phyloP scores from a whole-genome alignment of 2,797 vertebrate species.

The Adrianichthys oophorus region DNA sequence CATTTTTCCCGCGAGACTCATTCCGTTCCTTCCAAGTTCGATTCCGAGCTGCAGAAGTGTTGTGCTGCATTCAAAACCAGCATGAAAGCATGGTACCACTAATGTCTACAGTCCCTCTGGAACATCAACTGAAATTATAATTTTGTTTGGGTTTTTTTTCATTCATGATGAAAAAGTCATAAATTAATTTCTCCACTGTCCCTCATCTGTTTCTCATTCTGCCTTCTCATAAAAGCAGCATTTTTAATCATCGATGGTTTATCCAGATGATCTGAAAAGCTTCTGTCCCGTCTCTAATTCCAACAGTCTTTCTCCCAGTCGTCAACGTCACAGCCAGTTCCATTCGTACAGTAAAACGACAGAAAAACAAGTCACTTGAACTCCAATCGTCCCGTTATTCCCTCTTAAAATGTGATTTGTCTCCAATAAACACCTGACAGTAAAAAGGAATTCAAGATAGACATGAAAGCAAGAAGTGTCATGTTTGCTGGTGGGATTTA shows the following conservation, averaged over 20 bases:
- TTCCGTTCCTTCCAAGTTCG: slow-evolving; percentile 5
- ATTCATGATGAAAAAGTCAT: too few species aligned
- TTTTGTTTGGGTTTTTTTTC: not conserved
- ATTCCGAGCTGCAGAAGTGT: slow-evolving; percentile 10
- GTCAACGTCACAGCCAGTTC: slow-evolving; percentile 12
- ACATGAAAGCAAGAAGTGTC: not conserved
- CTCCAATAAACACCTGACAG: slow-evolving; percentile 20
- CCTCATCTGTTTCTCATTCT: not conserved
- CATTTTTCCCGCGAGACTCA: slow-evolving; percentile 15
- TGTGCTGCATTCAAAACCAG: slow-evolving; percentile 1
- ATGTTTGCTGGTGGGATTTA: slow-evolving; percentile 2
- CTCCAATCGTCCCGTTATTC: not conserved
- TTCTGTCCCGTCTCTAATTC: slow-evolving; percentile 19
- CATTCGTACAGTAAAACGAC: not conserved
- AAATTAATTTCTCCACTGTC: not conserved
- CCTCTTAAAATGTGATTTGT: slow-evolving; percentile 9
- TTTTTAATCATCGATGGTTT: slow-evolving; percentile 31
- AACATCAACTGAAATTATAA: not conserved
- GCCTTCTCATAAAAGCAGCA: slow-evolving; percentile 1
- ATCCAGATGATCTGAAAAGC: slow-evolving; percentile 10
- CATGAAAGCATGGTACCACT: not conserved
- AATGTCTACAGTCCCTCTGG: too few species aligned
- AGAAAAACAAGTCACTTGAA: not conserved
- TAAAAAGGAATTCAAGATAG: not conserved
- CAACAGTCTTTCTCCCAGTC: slow-evolving; percentile 9